phyloP scores from a whole-genome alignment of 2,888 invertebrate genomes.

The Scaptodrosophila latifasciaeformis region DNA sequence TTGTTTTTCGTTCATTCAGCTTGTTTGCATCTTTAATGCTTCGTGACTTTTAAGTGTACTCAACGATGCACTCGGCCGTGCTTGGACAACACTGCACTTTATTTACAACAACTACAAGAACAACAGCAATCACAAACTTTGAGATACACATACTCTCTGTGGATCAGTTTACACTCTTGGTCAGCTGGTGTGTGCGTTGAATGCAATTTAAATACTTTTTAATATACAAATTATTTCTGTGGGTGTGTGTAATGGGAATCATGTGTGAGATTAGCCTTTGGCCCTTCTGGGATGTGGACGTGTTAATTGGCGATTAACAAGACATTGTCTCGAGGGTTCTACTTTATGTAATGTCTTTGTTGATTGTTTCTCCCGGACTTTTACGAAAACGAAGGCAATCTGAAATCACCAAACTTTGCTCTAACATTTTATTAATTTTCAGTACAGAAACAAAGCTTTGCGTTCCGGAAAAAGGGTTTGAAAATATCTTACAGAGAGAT shows the following conservation, averaged over 20 bases:
- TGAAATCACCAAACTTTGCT: too few species aligned
- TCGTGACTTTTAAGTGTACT: constrained; percentile 65
- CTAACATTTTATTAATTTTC: too few species aligned
- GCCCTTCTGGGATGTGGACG: constrained; percentile 14
- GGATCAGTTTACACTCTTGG: too few species aligned
- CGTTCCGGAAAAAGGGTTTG: too few species aligned
- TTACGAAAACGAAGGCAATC: too few species aligned
- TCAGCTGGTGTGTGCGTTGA: constrained; percentile 16
- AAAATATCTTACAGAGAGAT: too few species aligned
- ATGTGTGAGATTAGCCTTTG: constrained; percentile 14
- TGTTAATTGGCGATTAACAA: constrained; percentile 39
- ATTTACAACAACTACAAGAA: not conserved
- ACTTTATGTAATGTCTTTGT: too few species aligned
- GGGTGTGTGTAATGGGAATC: constrained; percentile 26
- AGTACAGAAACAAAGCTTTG: too few species aligned
- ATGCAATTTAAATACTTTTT: constrained; percentile 23
- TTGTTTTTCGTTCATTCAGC: constrained; percentile 63
- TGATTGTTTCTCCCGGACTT: too few species aligned
- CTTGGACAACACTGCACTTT: constrained; percentile 14
- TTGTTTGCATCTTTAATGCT: constrained; percentile 70
- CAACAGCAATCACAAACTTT: too few species aligned
- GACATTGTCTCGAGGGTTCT: not conserved
- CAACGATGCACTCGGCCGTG: constrained; percentile 65
- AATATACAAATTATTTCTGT: constrained; percentile 17
- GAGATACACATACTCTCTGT: too few species aligned